Percentiles rank a stretch among this genome's conserved stretches.
These are phyloP conservation scores for Trissolcus brochymenae DNA, from an alignment of 2,888 invertebrate species.

Conservation along the genomic window DNA sequence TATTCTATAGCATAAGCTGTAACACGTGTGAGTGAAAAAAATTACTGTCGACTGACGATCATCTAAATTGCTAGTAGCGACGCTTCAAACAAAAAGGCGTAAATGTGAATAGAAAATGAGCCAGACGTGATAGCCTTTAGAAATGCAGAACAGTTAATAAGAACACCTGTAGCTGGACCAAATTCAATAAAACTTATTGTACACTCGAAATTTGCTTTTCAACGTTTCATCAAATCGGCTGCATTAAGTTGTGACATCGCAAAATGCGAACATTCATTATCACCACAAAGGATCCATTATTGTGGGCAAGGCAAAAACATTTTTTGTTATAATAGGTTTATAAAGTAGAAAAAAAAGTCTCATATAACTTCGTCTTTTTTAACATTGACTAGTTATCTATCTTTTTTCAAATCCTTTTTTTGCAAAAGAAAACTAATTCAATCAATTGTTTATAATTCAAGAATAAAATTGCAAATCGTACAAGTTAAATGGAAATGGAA, in stretches of 20 bases:
- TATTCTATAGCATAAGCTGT: conserved; percentile 40
- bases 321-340: too few species aligned
- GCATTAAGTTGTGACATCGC: conserved; percentile 43
- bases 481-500: too few species aligned
- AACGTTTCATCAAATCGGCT: conserved; percentile 47
- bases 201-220: conserved; percentile 48
- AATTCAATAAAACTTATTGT: conserved; percentile 39
- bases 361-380: too few species aligned
- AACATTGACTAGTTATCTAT: too few species aligned
- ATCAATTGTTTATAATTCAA: too few species aligned
- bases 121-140: conserved; percentile 44
- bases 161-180: conserved; percentile 48
- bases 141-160: conserved; percentile 53
- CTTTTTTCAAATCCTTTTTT: too few species aligned
- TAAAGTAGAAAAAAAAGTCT: too few species aligned
- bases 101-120: conserved; percentile 36
- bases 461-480: too few species aligned
- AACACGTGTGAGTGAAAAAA: conserved; percentile 33
- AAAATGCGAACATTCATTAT: conserved; percentile 13
- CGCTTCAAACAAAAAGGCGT: conserved; percentile 43
- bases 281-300: not conserved
- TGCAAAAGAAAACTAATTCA: too few species aligned
- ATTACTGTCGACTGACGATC: conserved; percentile 31
- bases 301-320: too few species aligned
- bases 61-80: conserved; percentile 40